Base-by-base conservation (phyloP, 2,113 vertebrate genomes). In the Brachyistius frenatus region DNA sequence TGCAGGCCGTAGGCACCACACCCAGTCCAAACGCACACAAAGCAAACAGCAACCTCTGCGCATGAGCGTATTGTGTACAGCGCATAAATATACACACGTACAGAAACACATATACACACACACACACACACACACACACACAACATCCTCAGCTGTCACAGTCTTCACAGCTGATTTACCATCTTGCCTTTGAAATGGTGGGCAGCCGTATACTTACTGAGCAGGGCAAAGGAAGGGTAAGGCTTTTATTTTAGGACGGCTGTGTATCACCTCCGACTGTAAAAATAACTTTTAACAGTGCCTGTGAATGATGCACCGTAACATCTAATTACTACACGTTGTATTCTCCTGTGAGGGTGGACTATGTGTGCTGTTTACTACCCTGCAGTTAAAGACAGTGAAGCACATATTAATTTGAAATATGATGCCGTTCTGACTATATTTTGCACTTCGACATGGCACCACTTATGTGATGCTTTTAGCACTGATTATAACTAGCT, bases 141-240 rank as follows among this genome's bases (percentile, higher is more conserved):
- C 68, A 62, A 36, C 61, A 85, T 84, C 75, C 65, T 85, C 88
- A 90, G 84, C 85, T 89, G 87, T 84, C 80, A 81, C 75, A 2
- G 76, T 81, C 76, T 67, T 80, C 76, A 32, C 72, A 73, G 76
- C 80, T 79, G 86, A 92, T 92, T 89, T 86, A 82, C 64, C 63
- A 13, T 69, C 65, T 81, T 80, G 68, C 67, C 82, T 87, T 86
- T 88, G 82, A 88, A 81, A 81, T 31, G 31, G 74, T 33, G 58
- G 16, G 37, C 78, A 53, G 66, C 58, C 55, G 5, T 88, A 66
- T 72, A 76, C 77, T 84, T 66, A 75, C 63, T 2, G 54, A 73
- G 77, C 74, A 55, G 64, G 41, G 70, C 67, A 73, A 32, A 81
- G 73, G 58, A 85, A 83, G 80, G 76, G 14, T 66, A 84, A 66